Evolutionary conservation across 2,888 invertebrate genomes (phyloP).

Genomic region (Lasioglossum calceatum): DNA sequence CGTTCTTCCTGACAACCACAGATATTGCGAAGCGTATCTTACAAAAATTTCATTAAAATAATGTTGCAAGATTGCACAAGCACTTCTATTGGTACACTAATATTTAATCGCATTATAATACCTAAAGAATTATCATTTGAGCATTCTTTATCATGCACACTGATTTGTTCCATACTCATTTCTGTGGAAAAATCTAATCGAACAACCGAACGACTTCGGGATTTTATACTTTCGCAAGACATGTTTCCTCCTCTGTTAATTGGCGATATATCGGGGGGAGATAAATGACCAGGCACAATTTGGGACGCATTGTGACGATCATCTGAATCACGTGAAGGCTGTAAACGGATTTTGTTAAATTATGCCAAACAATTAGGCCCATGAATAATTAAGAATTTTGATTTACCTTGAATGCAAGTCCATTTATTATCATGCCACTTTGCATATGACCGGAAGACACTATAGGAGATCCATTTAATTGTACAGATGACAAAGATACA

Average conservation of each 20-base stretch:
- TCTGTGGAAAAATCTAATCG: constrained; percentile 76
- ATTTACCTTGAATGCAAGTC: constrained; percentile 76
- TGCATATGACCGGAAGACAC: constrained; percentile 77
- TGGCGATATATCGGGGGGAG: constrained; percentile 79
- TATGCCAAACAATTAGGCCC: not conserved
- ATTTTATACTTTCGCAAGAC: constrained; percentile 75
- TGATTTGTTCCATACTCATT: constrained; percentile 72
- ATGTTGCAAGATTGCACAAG: not conserved
- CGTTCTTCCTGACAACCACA: too few species aligned
- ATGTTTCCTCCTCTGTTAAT: constrained; percentile 71
- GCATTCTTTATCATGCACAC: constrained; percentile 48
- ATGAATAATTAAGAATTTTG: not conserved
- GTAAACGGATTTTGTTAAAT: constrained; percentile 7
- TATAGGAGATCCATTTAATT: constrained; percentile 66
- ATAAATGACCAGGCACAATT: constrained; percentile 66
- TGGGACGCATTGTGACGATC: constrained; percentile 75
- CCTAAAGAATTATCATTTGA: constrained; percentile 41
- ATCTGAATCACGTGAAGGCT: constrained; percentile 65
- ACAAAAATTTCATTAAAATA: not conserved
- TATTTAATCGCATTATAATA: constrained; percentile 15
- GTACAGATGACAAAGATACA: constrained; percentile 73
- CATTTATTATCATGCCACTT: constrained; percentile 79
- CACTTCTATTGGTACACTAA: not conserved
- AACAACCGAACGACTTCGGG: constrained; percentile 72
- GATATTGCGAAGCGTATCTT: not conserved